A percentile compares a stretch with the other conserved stretches of the same genome.
Evolutionary conservation across 1,140 invertebrate species (phyloP).

Genomic region (Mercenaria mercenaria): DNA sequence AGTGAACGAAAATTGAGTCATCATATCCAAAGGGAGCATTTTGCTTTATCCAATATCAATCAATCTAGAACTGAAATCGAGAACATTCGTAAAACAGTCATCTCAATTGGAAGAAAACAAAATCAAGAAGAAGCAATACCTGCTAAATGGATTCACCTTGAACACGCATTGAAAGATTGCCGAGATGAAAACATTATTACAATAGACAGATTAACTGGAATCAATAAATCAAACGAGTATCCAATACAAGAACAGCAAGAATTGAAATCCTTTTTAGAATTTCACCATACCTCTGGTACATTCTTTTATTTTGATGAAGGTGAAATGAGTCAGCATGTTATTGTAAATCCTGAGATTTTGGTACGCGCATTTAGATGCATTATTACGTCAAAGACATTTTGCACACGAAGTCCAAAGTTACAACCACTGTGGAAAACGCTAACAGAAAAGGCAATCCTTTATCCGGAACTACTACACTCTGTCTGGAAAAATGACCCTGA

Average conservation of each 20-base stretch:
- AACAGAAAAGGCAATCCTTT: neutral
- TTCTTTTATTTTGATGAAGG: constrained; percentile 1
- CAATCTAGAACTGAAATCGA: neutral
- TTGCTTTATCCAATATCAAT: no score
- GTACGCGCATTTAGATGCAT: neutral
- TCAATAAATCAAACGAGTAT: neutral
- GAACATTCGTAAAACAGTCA: neutral
- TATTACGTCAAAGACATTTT: neutral
- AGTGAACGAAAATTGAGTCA: neutral
- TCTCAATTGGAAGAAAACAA: neutral
- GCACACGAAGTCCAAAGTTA: neutral
- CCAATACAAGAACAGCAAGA: neutral
- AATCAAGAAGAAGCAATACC: neutral
- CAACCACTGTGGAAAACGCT: neutral
- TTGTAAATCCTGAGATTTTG: neutral
- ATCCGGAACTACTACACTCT: neutral
- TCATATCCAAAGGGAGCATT: neutral
- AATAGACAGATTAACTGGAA: no score
- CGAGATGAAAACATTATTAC: neutral
- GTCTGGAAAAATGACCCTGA: neutral
- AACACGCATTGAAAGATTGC: neutral
- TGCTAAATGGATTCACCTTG: neutral
- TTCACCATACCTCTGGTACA: neutral
- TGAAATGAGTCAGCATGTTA: neutral
- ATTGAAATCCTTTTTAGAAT: neutral